Evolutionary conservation across 2,888 invertebrate genomes (phyloP), one percentile per base, ranked within the genome.

Genomic region (Drosophila anomalata): DNA sequence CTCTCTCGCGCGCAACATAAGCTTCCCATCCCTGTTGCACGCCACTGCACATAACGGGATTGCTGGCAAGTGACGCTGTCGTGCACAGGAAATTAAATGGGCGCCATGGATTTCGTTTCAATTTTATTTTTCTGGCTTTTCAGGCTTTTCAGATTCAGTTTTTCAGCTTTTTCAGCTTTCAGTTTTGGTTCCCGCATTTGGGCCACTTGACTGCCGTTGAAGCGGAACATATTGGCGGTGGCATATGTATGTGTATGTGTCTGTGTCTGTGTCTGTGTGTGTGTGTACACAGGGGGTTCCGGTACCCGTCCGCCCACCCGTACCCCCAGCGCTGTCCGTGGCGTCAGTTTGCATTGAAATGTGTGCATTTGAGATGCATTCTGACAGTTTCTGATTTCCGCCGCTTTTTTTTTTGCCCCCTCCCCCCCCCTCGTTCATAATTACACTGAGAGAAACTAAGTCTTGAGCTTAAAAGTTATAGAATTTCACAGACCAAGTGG

Each of bases 41-140:
- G 31, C 47, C 12, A 17, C 48, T 56, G 55, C 55, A 56, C 55
- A 48, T 33, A 56, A n/a, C 39, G 56, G 41, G 48, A 47, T 48
- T 48, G 31, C 61, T 31, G 57, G 47, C 46, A 58, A 41, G 44
- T 44, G 54, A 42, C 33, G 41, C 39, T 67, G 68, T 60, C 68
- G 69, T 61, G 69, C 48, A 59, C 70, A 70, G 72, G 72, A 73
- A 73, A 73, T 73, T 71, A 73, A 71, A 73, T 71, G 71, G 72
- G 60, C 71, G 59, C 66, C 65, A 71, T 66, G 65, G 71, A 71
- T 66, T 71, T 70, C 63, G 63, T 62, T 65, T 65, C 39, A 58
- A 48, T 65, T 67, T 41, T 24, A 20, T 59, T 29, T 60, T 44
- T 48, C 41, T 2, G 29, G 4, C 22, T 42, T 55, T 48, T 31